Base-by-base conservation (phyloP, 2,797 vertebrate species). In the Huso huso region DNA sequence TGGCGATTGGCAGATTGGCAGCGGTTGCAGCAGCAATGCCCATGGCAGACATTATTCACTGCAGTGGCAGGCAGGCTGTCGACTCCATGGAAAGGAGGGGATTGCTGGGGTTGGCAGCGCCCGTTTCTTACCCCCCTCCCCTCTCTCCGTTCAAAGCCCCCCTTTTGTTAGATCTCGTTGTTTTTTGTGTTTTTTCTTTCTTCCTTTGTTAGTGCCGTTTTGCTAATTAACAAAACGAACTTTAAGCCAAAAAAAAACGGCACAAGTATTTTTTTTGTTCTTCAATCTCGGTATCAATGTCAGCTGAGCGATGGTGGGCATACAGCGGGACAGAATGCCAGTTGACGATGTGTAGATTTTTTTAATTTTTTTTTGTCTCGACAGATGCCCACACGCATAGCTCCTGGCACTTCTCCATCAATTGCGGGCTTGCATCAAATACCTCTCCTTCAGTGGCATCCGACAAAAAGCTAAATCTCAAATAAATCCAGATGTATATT, bases 321-420 rank as follows among this genome's bases (percentile, higher is more conserved):
- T 77, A 74, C 74, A 48, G 23, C 2, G 4, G 23, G 23, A 55
- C n/a, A 55, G n/a, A n/a, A n/a, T 55, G 52, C 9, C 52, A 55
- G n/a, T 55, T 55, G 52, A 9, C 52, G 52, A 3, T 55, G 52
- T 55, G 4, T 55, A n/a, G 9, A n/a, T 10, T n/a, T 55, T 55
- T 55, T 55, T 55, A 4, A 10, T 53, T 53, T 3, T 12, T 12
- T 88, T 84, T 87, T 88, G 88, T 81, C 79, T 72, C 82, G 82
- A 85, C 90, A 91, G 87, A 91, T 95, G 91, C 91, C n/a, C 91
- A 84, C 88, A n/a, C 82, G 68, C 72, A 74, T 84, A 85, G 83
- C 87, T 80, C 83, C 81, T 91, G 91, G 91, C 89, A 92, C 66
- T 70, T 69, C 62, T 69, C 75, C 72, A 68, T 76, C 68, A 78